These are phyloP conservation scores for Virgularia gustaviana DNA, from an alignment of 92 coral and sea anemone genomes.

Conservation along the genomic window DNA sequence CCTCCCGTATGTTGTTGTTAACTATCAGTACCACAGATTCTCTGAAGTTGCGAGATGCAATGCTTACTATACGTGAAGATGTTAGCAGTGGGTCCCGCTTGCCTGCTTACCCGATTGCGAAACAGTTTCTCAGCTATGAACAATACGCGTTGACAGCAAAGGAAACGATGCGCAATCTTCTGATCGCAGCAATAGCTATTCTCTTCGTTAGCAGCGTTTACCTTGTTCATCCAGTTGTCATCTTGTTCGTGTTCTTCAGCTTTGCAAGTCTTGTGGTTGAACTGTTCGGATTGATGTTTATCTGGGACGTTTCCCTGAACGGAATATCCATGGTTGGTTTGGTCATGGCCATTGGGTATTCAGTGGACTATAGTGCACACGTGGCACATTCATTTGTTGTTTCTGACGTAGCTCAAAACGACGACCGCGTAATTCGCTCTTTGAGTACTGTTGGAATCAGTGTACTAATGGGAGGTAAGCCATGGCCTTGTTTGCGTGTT, in stretches of 20 bases:
- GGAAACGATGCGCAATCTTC: constrained; percentile 61
- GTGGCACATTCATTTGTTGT: constrained; percentile 63
- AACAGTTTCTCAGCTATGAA: constrained; percentile 59
- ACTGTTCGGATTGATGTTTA: constrained; percentile 66
- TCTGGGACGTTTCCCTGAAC: constrained; percentile 71
- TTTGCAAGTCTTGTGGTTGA: constrained; percentile 63
- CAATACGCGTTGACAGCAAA: constrained; percentile 60
- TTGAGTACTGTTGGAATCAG: constrained; percentile 63
- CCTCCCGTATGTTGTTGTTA: constrained; percentile 55
- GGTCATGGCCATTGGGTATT: constrained; percentile 65
- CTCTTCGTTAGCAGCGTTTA: constrained; percentile 59
- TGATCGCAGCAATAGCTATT: constrained; percentile 64
- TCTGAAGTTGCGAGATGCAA: constrained; percentile 57
- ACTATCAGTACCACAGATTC: constrained; percentile 52
- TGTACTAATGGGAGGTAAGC: constrained; percentile 68
- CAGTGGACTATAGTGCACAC: constrained; percentile 62
- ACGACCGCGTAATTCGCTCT: constrained; percentile 59
- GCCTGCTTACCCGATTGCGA: constrained; percentile 55
- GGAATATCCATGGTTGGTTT: constrained; percentile 56
- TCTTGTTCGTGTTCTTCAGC: constrained; percentile 58
- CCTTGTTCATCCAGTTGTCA: constrained; percentile 54
- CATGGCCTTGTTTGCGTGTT: too few relatives aligned
- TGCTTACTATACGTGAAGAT: constrained; percentile 64
- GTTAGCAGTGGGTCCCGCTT: constrained; percentile 45
- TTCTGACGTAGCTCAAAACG: constrained; percentile 37